A percentile compares a stretch with the other conserved stretches of the same genome.
phyloP scores from a whole-genome alignment of 2,113 vertebrate genomes.

The Mustela lutreola region DNA sequence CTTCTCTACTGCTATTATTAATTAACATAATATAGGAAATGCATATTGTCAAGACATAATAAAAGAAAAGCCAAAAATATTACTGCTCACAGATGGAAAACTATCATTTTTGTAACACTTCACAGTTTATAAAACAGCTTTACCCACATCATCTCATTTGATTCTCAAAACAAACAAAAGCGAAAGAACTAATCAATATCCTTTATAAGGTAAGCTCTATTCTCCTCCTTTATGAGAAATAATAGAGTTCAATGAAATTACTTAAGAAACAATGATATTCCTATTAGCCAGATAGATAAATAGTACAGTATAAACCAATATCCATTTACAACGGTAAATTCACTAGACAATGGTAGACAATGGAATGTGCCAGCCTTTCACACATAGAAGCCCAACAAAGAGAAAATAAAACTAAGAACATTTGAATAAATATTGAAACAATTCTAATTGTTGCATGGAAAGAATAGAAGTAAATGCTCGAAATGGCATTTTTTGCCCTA shows the following conservation, averaged over 20 bases:
- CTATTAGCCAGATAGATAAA: not conserved
- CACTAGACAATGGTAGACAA: not conserved
- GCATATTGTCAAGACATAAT: not conserved
- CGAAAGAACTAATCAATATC: not conserved
- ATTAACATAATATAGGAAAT: not conserved
- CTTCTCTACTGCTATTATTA: not conserved
- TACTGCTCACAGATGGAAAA: not conserved
- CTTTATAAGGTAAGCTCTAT: not conserved
- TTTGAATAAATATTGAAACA: not conserved
- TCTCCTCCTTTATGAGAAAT: not conserved
- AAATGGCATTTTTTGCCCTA: not conserved
- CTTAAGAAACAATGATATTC: not conserved
- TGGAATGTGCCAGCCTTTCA: not conserved
- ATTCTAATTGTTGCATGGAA: not conserved
- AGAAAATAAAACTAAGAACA: not conserved
- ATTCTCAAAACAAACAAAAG: not conserved
- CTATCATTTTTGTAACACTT: not conserved
- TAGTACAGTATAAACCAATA: not conserved
- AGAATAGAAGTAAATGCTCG: not conserved
- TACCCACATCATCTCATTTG: not conserved
- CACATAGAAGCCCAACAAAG: not conserved
- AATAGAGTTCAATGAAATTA: not conserved
- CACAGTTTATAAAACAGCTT: not conserved
- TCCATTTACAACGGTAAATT: not conserved
- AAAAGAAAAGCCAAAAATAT: slow-evolving; percentile 12